phyloP scores from a whole-genome alignment of 2,797 vertebrate genomes.

The Poecilia wingei region DNA sequence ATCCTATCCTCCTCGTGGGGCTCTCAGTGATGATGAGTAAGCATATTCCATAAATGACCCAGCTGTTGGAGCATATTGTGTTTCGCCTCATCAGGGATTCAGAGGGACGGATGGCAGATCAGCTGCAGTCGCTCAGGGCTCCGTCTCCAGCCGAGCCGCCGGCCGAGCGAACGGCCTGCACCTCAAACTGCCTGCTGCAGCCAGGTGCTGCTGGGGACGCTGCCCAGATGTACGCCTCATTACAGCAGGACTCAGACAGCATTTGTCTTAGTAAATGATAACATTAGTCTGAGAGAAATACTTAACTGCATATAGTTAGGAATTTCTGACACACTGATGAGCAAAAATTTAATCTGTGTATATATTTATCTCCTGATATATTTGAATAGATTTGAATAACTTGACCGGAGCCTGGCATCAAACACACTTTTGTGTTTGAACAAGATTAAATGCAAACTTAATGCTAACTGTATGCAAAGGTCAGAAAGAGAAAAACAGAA shows the following conservation, averaged over 20 bases:
- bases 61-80: constrained; percentile 74
- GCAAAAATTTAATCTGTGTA: background rate
- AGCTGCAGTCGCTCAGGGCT: constrained; percentile 49
- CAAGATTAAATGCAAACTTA: constrained; percentile 43
- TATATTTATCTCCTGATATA: background rate
- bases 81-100: constrained; percentile 69
- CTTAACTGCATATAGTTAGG: background rate
- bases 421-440: constrained; percentile 24
- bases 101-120: constrained; percentile 62
- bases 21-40: constrained; percentile 62
- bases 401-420: background rate
- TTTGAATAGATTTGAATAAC: background rate
- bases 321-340: background rate
- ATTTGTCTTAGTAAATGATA: constrained; percentile 33
- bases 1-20: constrained; percentile 18
- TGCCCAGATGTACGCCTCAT: constrained; percentile 50
- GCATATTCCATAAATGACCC: constrained; percentile 72
- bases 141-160: constrained; percentile 62
- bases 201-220: constrained; percentile 51
- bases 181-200: constrained; percentile 36
- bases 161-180: background rate
- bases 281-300: constrained; percentile 9
- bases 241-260: constrained; percentile 6
- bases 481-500: constrained; percentile 39
- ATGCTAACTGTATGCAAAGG: constrained; percentile 58